Evolutionary conservation across 2,113 vertebrate genomes (phyloP), one percentile per base, ranked within the genome.

Genomic region (Larimichthys crocea): DNA sequence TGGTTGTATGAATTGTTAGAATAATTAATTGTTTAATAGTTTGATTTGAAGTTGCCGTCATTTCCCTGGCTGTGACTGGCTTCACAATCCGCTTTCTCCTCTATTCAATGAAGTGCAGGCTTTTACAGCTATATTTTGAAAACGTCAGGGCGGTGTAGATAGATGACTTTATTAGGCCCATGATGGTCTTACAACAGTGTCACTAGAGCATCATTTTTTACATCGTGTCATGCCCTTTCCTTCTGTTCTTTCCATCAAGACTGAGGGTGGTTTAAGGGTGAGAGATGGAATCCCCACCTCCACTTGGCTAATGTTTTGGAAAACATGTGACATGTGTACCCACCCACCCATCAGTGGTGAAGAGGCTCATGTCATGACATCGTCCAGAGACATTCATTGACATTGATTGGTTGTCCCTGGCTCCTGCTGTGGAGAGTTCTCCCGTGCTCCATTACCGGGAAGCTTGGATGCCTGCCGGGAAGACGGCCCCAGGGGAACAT

Each of bases 351-450:
- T 82, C 49, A 19, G 35, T 8, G n/a, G 22, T 48, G 48, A 49
- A 57, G 60, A 56, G 31, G 19, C 67, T 84, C 26, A 8, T 86
- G 81, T 83, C 62, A 74, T 92, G 82, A 88, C 76, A 80, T 85
- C 70, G 80, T 60, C 72, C 40, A 61, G 35, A 52, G 40, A 81
- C 62, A 17, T 49, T 83, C 66, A 79, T 44, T 86, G 83, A 67
- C 85, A 91, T 89, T 89, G 89, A 91, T 90, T 84, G 80, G 74
- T 90, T 90, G 76, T 85, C 71, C 56, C 77, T 81, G 78, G 62
- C 84, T 81, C 69, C 83, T 31, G 81, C 83, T 79, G 86, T 69
- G 84, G 78, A 83, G 80, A 75, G 84, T 79, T 76, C 79, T 87
- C 79, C 82, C 62, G 48, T 79, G 72, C 62, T 88, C 82, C 84